Evolutionary conservation across 92 coral and sea anemone species (phyloP).

Genomic region (Zoanthus gigantus): DNA sequence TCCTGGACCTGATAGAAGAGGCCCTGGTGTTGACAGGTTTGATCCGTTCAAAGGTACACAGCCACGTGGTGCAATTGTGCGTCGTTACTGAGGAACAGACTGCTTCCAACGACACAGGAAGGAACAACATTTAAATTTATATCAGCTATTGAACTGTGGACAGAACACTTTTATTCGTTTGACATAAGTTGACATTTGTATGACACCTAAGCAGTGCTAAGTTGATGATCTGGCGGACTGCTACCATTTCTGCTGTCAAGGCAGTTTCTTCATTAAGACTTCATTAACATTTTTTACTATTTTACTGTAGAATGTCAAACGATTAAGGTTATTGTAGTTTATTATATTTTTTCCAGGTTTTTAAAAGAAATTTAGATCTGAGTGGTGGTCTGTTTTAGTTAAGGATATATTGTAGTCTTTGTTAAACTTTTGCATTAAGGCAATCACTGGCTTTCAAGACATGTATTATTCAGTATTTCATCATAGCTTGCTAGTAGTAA

Average conservation of each 20-base stretch:
- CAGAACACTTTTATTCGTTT: background rate
- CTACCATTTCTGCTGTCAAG: background rate
- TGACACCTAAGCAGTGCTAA: background rate
- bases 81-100: constrained; percentile 65
- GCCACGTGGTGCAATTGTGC: constrained; percentile 70
- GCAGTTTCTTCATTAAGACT: background rate
- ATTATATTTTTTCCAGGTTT: background rate
- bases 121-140: background rate
- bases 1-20: constrained; percentile 81
- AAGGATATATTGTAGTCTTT: background rate
- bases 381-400: background rate
- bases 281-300: background rate
- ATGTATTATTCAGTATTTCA: background rate
- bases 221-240: background rate
- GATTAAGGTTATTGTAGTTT: background rate
- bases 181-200: background rate
- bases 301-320: background rate
- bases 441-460: background rate
- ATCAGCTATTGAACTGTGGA: background rate
- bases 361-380: background rate
- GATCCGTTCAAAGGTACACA: constrained; percentile 92
- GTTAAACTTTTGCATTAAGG: too few relatives aligned
- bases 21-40: constrained; percentile 78
- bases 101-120: background rate
- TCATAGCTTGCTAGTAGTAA: background rate